Base-by-base conservation (phyloP, 2,888 invertebrate species). In the Oscheius onirici region DNA sequence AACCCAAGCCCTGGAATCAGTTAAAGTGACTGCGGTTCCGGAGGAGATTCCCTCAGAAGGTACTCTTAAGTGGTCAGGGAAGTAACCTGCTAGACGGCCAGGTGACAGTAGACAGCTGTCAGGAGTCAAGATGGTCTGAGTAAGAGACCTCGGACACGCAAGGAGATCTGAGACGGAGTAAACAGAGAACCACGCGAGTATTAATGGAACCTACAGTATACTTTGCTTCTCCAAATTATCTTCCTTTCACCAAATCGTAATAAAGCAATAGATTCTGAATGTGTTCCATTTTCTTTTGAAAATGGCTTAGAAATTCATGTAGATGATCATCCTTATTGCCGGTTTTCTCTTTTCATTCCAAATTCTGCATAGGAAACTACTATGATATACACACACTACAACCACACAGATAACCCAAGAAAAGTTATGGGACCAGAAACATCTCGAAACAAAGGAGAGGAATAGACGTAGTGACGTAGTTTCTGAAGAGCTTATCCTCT, bases 141-240 rank as follows among this genome's bases (percentile, higher is more conserved):
- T 63, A 63, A 63, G 46, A 26, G 63, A 63, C 10, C 63, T 26
- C 8, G 26, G 24, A 26, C 63, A 63, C 63, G 63, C 63, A 17
- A 55, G 22, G 22, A 49, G 49, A 49, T 17, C 13, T 49, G 22
- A 44, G 60, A 20, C 10, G 46, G 46, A 20, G 63, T 63, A 63
- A 63, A 63, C 46, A 63, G 28, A 63, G 49, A 22, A 49, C 63
- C 63, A 63, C 63, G 63, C 63, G 46, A 63, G 63, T 63, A 63
- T 63, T 63, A 44, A 63, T 63, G 63, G 46, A 52, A 20, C 6
- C 3, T 52, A 52, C 52, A 3, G 52, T 52, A 52, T 17, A 8
- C n/a, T 15, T 22, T 5, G 52, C n/a, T 13, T 20, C 6, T 22
- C 6, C 20, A 17, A 8, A 52, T 22, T 22, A 52, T 13, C 8